phyloP scores from a whole-genome alignment of 2,113 vertebrate genomes.

The Brienomyrus longianalis region DNA sequence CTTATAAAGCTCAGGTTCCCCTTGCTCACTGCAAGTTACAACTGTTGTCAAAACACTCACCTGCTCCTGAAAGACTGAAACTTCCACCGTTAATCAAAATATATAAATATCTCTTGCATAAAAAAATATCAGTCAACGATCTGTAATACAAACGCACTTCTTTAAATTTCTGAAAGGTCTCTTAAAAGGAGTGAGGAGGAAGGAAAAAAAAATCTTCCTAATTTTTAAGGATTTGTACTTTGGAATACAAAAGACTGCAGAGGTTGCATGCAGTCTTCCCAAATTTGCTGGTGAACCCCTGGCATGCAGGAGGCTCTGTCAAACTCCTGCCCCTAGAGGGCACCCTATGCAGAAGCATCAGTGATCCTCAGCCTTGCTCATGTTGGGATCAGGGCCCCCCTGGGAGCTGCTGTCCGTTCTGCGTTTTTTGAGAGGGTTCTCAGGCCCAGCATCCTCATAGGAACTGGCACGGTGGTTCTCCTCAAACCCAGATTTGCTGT shows the following conservation, averaged over 20 bases:
- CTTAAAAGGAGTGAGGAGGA: constrained; percentile 5
- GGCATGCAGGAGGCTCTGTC: constrained; percentile 14
- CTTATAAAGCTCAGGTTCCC: constrained; percentile 11
- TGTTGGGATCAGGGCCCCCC: constrained; percentile 29
- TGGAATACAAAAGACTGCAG: constrained; percentile 10
- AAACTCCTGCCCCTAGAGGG: constrained; percentile 11
- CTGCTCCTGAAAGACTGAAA: constrained; percentile 40
- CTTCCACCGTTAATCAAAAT: constrained; percentile 49
- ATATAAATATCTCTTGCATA: constrained; percentile 71
- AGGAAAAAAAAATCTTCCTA: not conserved
- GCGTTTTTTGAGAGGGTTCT: constrained; percentile 50
- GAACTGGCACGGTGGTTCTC: constrained; percentile 38
- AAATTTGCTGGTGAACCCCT: constrained; percentile 11
- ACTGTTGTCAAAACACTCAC: constrained; percentile 10
- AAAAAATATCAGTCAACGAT: constrained; percentile 63
- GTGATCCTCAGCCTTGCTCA: not conserved
- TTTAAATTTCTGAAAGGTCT: constrained; percentile 24
- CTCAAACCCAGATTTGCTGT: constrained; percentile 29
- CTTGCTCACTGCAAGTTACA: not conserved
- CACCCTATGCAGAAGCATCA: constrained; percentile 4
- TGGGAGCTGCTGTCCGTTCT: constrained; percentile 46
- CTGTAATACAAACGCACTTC: constrained; percentile 52
- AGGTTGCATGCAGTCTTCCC: not conserved
- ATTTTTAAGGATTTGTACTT: constrained; percentile 5
- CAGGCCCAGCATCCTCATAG: constrained; percentile 11